Evolutionary conservation across 2,797 vertebrate species (phyloP).

Genomic region (Poeciliopsis paucimaculata): DNA sequence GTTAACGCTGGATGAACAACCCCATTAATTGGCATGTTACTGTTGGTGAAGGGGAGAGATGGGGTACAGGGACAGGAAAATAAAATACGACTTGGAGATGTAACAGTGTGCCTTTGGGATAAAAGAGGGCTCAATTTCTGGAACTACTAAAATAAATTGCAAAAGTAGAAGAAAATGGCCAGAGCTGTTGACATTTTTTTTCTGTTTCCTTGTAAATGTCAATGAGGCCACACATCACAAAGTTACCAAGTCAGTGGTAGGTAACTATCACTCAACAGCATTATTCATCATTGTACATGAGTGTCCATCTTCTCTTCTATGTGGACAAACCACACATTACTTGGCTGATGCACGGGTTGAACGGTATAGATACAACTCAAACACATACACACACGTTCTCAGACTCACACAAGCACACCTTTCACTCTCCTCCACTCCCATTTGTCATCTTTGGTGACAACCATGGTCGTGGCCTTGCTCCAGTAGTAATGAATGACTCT

Average conservation of each 20-base stretch:
- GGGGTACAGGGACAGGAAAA: conserved; percentile 18
- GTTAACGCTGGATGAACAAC: conserved; percentile 75
- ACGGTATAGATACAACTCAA: background rate
- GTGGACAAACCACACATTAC: conserved; percentile 9
- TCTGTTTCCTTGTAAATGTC: conserved; percentile 65
- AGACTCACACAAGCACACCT: background rate
- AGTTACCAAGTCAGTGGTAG: background rate
- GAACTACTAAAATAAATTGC: conserved; percentile 75
- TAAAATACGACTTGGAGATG: conserved; percentile 73
- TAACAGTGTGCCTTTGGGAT: conserved; percentile 73
- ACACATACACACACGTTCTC: background rate
- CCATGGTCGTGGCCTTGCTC: conserved; percentile 44
- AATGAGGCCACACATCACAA: conserved; percentile 29
- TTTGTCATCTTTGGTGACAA: conserved; percentile 66
- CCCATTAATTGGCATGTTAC: conserved; percentile 72
- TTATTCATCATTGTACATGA: background rate
- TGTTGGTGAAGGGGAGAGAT: conserved; percentile 66
- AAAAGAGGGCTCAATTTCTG: conserved; percentile 74
- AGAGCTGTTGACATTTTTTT: conserved; percentile 43
- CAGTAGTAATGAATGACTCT: conserved; percentile 61
- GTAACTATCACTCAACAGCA: background rate
- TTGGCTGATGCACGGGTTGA: background rate
- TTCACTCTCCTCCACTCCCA: conserved; percentile 8
- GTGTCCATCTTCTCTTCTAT: conserved; percentile 32
- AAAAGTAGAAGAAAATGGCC: conserved; percentile 49